Conservation (phyloP, 2,888 invertebrate species). For the Scaeva pyrastri region DNA sequence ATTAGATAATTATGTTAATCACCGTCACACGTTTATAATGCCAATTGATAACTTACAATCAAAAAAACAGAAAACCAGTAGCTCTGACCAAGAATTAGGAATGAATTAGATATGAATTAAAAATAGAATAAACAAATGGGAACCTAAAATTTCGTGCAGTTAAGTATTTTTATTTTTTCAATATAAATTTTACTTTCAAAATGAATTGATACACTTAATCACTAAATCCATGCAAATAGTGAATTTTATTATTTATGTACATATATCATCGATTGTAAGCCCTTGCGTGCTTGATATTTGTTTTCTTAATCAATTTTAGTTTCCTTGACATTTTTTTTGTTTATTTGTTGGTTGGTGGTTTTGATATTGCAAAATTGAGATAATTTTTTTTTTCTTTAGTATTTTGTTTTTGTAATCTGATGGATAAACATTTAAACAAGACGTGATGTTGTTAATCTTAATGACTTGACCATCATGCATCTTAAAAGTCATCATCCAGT, state of each 20-base stretch:
- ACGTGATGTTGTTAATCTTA: constrained; percentile 37
- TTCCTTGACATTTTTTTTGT: constrained; percentile 70
- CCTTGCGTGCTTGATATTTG: constrained; percentile 18
- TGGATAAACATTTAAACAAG: constrained; percentile 41
- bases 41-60: too few relatives aligned
- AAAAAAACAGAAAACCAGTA: too few relatives aligned
- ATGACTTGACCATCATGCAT: constrained; percentile 30
- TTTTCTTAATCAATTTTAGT: constrained; percentile 46
- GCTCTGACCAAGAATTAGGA: too few relatives aligned
- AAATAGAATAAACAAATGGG: too few relatives aligned
- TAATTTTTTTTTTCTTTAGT: too few relatives aligned
- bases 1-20: too few relatives aligned
- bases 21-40: too few relatives aligned
- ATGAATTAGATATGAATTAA: too few relatives aligned
- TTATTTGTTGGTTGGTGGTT: constrained; percentile 42
- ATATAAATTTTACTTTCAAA: not conserved
- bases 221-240: not conserved
- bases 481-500: constrained; percentile 17
- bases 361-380: constrained; percentile 47
- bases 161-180: too few relatives aligned
- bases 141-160: too few relatives aligned
- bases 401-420: constrained; percentile 16
- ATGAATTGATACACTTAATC: not conserved
- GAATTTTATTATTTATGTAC: not conserved
- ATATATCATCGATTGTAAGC: not conserved